These are phyloP conservation scores for Onthophagus sagittarius DNA, from an alignment of 2,888 invertebrate species.

Conservation along the genomic window DNA sequence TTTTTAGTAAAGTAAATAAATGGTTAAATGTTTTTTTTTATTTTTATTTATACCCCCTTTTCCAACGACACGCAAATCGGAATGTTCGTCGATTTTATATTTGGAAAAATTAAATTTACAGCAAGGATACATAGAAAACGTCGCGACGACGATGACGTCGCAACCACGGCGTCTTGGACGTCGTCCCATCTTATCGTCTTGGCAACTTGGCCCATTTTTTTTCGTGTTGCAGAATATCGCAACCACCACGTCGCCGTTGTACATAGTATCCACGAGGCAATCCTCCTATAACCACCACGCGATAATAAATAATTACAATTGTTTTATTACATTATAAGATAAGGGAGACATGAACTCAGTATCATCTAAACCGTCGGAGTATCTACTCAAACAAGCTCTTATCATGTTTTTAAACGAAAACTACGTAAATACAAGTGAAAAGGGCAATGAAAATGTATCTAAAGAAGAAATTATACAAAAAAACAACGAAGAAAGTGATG, in stretches of 20 bases:
- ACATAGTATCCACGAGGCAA: not conserved
- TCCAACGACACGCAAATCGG: not conserved
- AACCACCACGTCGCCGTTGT: not conserved
- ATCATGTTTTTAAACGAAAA: constrained; percentile 22
- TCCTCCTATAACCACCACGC: not conserved
- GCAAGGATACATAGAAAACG: not conserved
- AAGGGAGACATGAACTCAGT: constrained; percentile 7
- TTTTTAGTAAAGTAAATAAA: constrained; percentile 32
- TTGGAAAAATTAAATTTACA: not conserved
- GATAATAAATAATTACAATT: not conserved
- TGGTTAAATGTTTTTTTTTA: constrained; percentile 29
- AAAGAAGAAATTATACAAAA: too few species aligned
- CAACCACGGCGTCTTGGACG: not conserved
- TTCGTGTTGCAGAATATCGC: not conserved
- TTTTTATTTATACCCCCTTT: not conserved
- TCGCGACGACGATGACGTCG: not conserved
- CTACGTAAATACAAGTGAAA: constrained; percentile 16
- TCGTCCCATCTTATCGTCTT: not conserved
- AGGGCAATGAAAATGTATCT: not conserved
- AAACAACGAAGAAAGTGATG: not conserved
- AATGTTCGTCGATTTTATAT: not conserved
- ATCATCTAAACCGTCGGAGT: constrained; percentile 19
- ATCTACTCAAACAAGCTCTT: constrained; percentile 19
- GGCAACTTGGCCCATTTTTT: not conserved
- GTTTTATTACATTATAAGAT: not conserved